phyloP scores from a whole-genome alignment of 92 coral and sea anemone genomes.

The Montipora capitata region DNA sequence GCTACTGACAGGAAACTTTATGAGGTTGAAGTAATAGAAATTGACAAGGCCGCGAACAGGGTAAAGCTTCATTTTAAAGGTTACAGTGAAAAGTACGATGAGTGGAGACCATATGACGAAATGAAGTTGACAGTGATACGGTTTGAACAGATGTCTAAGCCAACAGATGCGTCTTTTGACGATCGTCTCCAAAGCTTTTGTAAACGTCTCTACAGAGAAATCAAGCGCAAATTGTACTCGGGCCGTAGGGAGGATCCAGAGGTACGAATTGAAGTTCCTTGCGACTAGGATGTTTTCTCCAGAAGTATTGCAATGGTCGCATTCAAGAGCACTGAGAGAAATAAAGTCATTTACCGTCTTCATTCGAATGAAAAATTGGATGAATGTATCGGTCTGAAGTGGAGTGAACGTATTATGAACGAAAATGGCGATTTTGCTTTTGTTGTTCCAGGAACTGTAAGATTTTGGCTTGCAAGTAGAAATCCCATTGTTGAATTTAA shows the following conservation, averaged over 20 bases:
- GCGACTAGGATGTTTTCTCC: conserved; percentile 48
- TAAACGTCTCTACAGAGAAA: too few relatives aligned
- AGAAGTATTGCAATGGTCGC: conserved; percentile 37
- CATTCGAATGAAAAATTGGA: conserved; percentile 33
- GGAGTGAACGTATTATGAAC: conserved; percentile 72
- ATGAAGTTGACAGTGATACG: conserved; percentile 32
- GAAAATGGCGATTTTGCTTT: conserved; percentile 67
- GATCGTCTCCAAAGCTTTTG: conserved; percentile 45
- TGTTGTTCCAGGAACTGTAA: conserved; percentile 59
- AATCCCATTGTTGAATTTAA: conserved; percentile 63
- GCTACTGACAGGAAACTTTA: conserved; percentile 41
- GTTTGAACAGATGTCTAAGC: conserved; percentile 20
- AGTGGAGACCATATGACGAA: conserved; percentile 5
- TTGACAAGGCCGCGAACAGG: neutral
- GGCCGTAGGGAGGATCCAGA: conserved; percentile 66
- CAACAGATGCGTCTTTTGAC: neutral
- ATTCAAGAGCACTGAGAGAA: neutral
- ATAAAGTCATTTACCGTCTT: conserved; percentile 27
- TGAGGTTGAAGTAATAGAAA: conserved; percentile 18
- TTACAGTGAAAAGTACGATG: conserved; percentile 11
- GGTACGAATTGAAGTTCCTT: conserved; percentile 40
- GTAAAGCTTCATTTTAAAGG: conserved; percentile 2
- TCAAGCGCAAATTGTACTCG: conserved; percentile 60
- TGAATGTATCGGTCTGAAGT: conserved; percentile 49
- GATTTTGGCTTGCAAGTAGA: conserved; percentile 58